Conservation (phyloP, 2,797 vertebrate genomes). For the Syngnathus rostellatus region DNA sequence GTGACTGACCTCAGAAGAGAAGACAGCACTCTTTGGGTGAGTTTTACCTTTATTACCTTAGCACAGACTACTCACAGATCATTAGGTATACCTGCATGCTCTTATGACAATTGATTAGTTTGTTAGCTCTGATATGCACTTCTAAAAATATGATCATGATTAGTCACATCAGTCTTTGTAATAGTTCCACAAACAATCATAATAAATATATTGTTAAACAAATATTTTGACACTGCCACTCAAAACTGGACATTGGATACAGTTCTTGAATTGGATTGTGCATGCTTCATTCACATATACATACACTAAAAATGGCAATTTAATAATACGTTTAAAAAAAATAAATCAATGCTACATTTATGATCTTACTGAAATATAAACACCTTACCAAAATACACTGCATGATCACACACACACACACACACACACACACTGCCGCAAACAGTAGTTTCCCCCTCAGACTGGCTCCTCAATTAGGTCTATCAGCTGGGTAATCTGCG, state of each 20-base stretch:
- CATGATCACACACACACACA: conserved; percentile 18
- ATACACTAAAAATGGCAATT: neutral
- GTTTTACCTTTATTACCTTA: conserved; percentile 13
- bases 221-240: neutral
- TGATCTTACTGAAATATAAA: neutral
- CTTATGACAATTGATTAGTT: neutral
- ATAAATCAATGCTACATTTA: neutral
- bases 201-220: neutral
- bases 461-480: neutral
- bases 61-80: neutral
- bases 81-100: neutral
- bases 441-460: neutral
- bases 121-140: neutral
- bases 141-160: neutral
- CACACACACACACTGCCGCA: neutral
- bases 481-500: neutral
- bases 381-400: conserved; percentile 41
- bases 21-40: conserved; percentile 31
- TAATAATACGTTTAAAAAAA: neutral
- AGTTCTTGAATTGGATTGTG: neutral
- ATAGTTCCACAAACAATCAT: neutral
- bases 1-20: conserved; percentile 5
- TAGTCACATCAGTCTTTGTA: neutral
- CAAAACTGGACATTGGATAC: neutral
- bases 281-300: neutral